Conservation (phyloP, 2,888 invertebrate species). For the Eudasyphora cyanicolor region DNA sequence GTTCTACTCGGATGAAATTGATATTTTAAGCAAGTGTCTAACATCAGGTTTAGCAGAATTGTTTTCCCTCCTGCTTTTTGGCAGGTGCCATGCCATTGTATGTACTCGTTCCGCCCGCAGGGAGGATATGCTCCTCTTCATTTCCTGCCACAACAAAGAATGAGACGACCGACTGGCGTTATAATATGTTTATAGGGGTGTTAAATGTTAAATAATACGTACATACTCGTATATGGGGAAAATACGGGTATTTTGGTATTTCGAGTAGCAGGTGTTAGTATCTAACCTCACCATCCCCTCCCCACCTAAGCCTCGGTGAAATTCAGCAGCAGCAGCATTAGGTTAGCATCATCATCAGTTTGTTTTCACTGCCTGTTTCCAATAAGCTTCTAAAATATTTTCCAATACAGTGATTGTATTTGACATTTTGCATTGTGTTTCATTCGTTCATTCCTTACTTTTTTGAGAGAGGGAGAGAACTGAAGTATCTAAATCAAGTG, state of each 20-base stretch:
- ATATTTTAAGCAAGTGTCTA: constrained; percentile 60
- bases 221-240: too few species aligned
- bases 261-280: constrained; percentile 27
- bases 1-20: constrained; percentile 48
- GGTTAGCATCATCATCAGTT: too few species aligned
- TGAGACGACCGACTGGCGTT: neutral
- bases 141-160: neutral
- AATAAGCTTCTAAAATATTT: constrained; percentile 46
- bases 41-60: constrained; percentile 32
- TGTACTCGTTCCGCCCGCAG: neutral
- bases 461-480: neutral
- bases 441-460: neutral
- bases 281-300: neutral
- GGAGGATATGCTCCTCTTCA: neutral
- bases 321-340: too few species aligned
- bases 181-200: constrained; percentile 39
- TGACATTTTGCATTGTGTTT: constrained; percentile 39
- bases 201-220: constrained; percentile 54
- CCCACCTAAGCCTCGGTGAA: too few species aligned
- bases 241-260: neutral
- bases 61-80: neutral
- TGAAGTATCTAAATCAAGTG: constrained; percentile 47
- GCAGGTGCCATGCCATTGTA: neutral
- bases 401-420: constrained; percentile 38
- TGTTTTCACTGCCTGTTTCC: neutral